These are phyloP conservation scores for Limosa lapponica DNA, from an alignment of 2,797 vertebrate genomes.

Conservation along the genomic window DNA sequence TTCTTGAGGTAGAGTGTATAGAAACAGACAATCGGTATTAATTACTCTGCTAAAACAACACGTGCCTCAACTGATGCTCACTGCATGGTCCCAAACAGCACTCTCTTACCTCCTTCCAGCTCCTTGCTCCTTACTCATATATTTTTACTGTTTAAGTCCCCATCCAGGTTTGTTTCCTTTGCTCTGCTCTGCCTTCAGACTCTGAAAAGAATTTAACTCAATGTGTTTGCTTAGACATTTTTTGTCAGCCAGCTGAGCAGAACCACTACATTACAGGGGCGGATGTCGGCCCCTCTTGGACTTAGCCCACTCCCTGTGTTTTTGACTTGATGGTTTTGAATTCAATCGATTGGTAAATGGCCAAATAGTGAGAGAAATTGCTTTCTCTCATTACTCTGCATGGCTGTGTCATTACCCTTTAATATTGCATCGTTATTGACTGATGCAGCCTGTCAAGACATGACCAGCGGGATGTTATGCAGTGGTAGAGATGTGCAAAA, in stretches of 20 bases:
- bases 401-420: conserved; percentile 68
- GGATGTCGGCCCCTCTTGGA: not conserved
- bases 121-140: not conserved
- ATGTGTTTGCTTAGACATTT: not conserved
- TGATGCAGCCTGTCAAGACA: conserved; percentile 60
- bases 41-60: not conserved
- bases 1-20: not conserved
- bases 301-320: not conserved
- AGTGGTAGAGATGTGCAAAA: conserved; percentile 19
- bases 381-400: conserved; percentile 70
- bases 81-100: not conserved
- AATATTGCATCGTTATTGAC: conserved; percentile 74
- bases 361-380: conserved; percentile 72
- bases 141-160: not conserved
- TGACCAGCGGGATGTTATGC: conserved; percentile 30
- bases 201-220: not conserved
- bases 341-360: conserved; percentile 66
- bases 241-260: conserved; percentile 5
- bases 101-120: not conserved
- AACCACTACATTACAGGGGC: not conserved
- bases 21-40: not conserved
- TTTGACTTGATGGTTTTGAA: conserved; percentile 42
- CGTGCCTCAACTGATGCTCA: not conserved
- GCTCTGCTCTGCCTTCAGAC: not conserved
- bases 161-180: not conserved